These are phyloP conservation scores for Himalopsyche kuldschensis DNA, from an alignment of 2,888 invertebrate species.

Conservation along the genomic window DNA sequence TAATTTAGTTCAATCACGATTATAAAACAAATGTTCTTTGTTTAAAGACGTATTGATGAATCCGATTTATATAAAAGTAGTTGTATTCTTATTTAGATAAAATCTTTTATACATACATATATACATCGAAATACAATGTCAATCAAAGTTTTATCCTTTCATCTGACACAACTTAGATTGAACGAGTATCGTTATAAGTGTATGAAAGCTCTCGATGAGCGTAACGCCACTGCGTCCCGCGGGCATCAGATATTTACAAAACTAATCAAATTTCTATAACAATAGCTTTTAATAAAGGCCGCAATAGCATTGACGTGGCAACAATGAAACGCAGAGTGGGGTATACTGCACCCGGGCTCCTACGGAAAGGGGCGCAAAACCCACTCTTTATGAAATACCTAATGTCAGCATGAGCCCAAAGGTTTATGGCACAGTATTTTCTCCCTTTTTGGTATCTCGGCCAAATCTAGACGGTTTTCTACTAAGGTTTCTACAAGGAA, in stretches of 20 bases:
- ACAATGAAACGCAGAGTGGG: conserved; percentile 8
- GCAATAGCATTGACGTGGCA: conserved; percentile 19
- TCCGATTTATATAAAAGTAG: too few relatives aligned
- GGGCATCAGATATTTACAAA: conserved; percentile 30
- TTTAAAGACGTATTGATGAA: too few relatives aligned
- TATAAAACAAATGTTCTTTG: too few relatives aligned
- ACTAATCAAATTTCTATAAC: conserved; percentile 35
- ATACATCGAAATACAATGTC: too few relatives aligned
- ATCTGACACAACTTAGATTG: background rate
- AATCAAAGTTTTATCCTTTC: too few relatives aligned
- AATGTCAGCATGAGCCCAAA: background rate
- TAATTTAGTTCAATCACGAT: too few relatives aligned
- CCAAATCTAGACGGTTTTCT: background rate
- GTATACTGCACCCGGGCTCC: background rate
- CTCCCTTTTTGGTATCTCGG: background rate
- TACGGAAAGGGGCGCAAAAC: background rate
- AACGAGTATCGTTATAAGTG: background rate
- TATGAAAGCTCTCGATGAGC: background rate
- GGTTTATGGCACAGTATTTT: background rate
- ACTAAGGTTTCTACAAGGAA: background rate
- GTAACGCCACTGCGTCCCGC: background rate
- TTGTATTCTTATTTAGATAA: too few relatives aligned
- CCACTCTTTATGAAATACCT: background rate
- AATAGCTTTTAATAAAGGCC: conserved; percentile 32
- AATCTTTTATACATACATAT: too few relatives aligned